Conservation (phyloP, 1,140 invertebrate genomes). For the Caenorhabditis brenneri region DNA sequence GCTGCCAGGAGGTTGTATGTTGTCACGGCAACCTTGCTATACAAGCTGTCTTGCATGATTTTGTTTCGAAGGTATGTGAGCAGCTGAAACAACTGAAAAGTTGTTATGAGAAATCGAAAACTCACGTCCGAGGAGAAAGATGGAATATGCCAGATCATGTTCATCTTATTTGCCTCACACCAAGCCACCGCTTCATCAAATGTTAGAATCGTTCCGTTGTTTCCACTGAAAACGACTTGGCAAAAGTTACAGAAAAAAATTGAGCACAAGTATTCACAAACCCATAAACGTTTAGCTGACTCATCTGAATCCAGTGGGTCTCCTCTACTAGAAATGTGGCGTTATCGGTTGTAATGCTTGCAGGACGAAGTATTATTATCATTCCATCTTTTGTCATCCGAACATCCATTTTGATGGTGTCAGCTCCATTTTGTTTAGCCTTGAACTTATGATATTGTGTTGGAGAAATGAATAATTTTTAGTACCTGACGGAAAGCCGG, state of each 20-base stretch:
- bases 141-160: constrained; percentile 24
- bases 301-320: constrained; percentile 4
- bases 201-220: constrained; percentile 4
- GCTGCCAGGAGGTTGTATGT: not conserved
- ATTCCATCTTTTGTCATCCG: constrained; percentile 26
- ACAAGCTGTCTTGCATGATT: constrained; percentile 28
- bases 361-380: not conserved
- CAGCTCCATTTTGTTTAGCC: constrained; percentile 21
- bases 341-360: not conserved
- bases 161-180: constrained; percentile 7
- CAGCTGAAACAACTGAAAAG: not conserved
- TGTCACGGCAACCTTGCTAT: constrained; percentile 21
- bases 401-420: constrained; percentile 19
- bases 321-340: not conserved
- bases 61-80: constrained; percentile 35
- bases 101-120: not conserved
- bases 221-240: not conserved
- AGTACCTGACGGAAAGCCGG: constrained; percentile 6
- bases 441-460: not conserved
- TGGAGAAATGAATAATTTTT: too few species aligned
- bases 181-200: constrained; percentile 1
- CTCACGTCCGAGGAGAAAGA: not conserved
- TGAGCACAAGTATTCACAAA: too few species aligned
- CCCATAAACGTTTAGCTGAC: constrained; percentile 1
- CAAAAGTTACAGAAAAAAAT: too few species aligned